Base-by-base conservation (phyloP, 2,888 invertebrate genomes). In the Caenorhabditis angaria region DNA sequence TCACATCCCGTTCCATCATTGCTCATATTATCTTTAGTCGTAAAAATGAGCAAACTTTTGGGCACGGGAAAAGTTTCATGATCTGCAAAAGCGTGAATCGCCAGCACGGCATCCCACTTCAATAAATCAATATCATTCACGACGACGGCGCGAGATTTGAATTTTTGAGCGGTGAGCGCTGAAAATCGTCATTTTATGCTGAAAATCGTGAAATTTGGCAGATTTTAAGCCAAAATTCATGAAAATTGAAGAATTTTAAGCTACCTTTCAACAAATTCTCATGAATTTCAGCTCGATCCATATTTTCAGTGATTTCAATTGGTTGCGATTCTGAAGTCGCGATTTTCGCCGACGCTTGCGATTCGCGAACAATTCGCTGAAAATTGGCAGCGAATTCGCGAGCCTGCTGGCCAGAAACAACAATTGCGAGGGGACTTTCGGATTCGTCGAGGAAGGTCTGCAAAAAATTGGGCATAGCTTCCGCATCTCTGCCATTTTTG, bases 31-130 rank as follows among this genome's bases (percentile, higher is more conserved):
- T 56, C 60, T 8, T 63, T 57, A 35, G 72, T 63, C 6, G 76
- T 72, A 3, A 76, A 60, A 51, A 72, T 51, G 0, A 76, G 53
- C 22, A 76, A 47, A 2, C 70, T 64, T 29, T 64, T 72, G 14
- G 59, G 55, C n/a, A 73, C 53, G 14, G 70, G 73, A 50, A 62
- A 77, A 8, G 68, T 70, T 56, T 71, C 71, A 41, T 63, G 62
- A 51, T 77, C 77, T 25, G 74, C 56, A 22, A 77, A 77, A 14
- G 77, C 77, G 48, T 77, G 77, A 29, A 77, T 55, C 22, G 71
- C 77, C 6, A 77, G 57, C 22, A 70, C 70, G 6, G 74, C 71
- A 51, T 77, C 77, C 77, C 77, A 77, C 24, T 32, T 47, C 32
- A 77, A 61, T 18, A 59, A 32, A 57, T 77, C 70, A 3, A 77